Evolutionary conservation across 1,140 invertebrate species (phyloP).

Genomic region (Lutraria rhynchaena): DNA sequence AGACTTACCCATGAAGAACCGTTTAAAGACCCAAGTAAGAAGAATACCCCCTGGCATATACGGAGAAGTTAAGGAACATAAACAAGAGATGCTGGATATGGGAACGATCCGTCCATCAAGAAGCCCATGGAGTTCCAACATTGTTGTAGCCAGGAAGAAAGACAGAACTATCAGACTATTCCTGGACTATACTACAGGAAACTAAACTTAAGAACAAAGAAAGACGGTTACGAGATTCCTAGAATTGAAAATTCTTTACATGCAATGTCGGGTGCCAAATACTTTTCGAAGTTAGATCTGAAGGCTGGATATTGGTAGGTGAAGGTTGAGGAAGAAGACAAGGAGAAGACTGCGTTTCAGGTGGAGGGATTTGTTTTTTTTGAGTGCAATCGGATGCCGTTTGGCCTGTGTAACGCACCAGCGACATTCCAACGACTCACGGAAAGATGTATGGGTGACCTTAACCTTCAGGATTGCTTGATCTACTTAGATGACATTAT

Average conservation of each 20-base stretch:
- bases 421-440: conserved; percentile 28
- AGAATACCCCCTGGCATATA: background rate
- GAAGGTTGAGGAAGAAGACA: conserved; percentile 6
- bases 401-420: conserved; percentile 21
- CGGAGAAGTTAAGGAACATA: background rate
- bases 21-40: too few species aligned
- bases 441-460: conserved; percentile 6
- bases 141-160: conserved; percentile 19
- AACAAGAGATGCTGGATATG: conserved; percentile 11
- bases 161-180: conserved; percentile 9
- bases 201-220: conserved; percentile 19
- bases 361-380: conserved; percentile 21
- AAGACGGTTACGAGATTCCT: conserved; percentile 32
- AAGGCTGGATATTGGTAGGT: conserved; percentile 16
- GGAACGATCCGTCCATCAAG: conserved; percentile 10
- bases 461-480: conserved; percentile 22
- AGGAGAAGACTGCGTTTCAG: conserved; percentile 32
- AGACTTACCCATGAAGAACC: too few species aligned
- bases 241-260: conserved; percentile 28
- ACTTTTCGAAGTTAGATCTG: conserved; percentile 14
- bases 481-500: conserved; percentile 47
- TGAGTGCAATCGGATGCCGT: conserved; percentile 36
- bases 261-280: conserved; percentile 10
- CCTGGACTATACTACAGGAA: conserved; percentile 35
- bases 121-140: conserved; percentile 6